A percentile compares a stretch with the other conserved stretches of the same genome.
Conservation (phyloP, 2,113 vertebrate genomes). For the Antechinus stuartii region DNA sequence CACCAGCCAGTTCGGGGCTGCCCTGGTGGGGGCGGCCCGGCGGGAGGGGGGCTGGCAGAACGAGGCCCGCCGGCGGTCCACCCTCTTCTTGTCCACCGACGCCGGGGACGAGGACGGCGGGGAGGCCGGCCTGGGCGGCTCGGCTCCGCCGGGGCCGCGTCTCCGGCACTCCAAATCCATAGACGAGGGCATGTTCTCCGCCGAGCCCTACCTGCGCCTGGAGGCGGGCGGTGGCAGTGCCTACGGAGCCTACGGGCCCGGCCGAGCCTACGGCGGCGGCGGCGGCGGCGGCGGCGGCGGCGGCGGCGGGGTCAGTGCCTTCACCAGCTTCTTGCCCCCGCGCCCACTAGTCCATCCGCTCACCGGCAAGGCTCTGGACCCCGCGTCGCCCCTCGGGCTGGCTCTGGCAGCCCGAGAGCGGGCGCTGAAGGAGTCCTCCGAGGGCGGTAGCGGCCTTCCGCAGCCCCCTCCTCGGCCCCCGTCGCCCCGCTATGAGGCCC, state of each 20-base stretch:
- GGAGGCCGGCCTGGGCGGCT: conserved; percentile 61
- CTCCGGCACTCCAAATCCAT: conserved; percentile 94
- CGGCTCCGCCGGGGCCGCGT: conserved; percentile 83
- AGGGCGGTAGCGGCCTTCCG: conserved; percentile 85
- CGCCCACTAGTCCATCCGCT: conserved; percentile 93
- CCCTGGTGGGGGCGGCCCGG: conserved; percentile 93
- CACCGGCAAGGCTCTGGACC: conserved; percentile 93
- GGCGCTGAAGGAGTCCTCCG: conserved; percentile 90
- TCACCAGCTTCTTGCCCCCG: conserved; percentile 80
- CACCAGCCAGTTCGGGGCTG: conserved; percentile 94
- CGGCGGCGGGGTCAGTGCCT: conserved; percentile 79
- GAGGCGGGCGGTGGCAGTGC: conserved; percentile 83
- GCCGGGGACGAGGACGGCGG: conserved; percentile 78
- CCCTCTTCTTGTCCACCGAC: conserved; percentile 95
- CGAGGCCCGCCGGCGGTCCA: conserved; percentile 91
- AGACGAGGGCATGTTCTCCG: conserved; percentile 95
- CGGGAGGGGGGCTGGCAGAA: conserved; percentile 92
- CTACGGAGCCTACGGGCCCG: conserved; percentile 75
- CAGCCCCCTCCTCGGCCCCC: conserved; percentile 82
- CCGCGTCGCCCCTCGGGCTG: conserved; percentile 91
- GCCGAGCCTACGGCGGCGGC: conserved; percentile 88
- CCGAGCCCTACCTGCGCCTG: conserved; percentile 92
- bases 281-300: conserved; percentile 75
- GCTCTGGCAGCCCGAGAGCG: conserved; percentile 93
- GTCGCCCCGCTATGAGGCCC: conserved; percentile 82